Conservation (phyloP, 2,888 invertebrate species). For the Alentia gelatinosa region DNA sequence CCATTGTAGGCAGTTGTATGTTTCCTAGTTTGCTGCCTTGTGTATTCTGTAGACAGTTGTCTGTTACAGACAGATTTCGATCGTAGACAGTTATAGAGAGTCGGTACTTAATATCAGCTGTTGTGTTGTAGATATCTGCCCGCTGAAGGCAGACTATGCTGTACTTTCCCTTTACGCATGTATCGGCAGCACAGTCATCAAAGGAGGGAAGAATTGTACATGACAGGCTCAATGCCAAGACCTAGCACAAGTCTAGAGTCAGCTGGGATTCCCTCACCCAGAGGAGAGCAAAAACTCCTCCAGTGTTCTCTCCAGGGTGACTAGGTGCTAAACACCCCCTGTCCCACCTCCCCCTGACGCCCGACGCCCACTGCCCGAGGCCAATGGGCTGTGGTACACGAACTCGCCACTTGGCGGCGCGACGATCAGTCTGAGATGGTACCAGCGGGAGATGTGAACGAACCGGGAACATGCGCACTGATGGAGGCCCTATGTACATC, state of each 20-base stretch:
- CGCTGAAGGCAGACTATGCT: no score
- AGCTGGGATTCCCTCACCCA: neutral
- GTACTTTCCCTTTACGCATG: no score
- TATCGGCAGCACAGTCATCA: no score
- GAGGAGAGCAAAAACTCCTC: neutral
- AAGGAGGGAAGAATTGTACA: no score
- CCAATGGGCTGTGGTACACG: neutral
- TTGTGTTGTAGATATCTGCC: no score
- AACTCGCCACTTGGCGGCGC: neutral
- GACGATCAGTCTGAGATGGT: neutral
- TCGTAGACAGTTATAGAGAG: no score
- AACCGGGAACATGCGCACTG: neutral
- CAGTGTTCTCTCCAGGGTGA: constrained; percentile 12
- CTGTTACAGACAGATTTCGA: no score
- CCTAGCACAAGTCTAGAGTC: neutral
- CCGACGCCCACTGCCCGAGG: neutral
- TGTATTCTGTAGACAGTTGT: no score
- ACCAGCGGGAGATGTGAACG: neutral
- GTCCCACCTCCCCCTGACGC: neutral
- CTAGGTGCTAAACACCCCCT: neutral
- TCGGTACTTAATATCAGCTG: no score
- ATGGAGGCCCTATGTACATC: neutral
- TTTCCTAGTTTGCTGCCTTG: no score
- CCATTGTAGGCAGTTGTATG: no score
- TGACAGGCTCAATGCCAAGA: neutral